phyloP scores from a whole-genome alignment of 1,140 invertebrate genomes.

The Atta texana region DNA sequence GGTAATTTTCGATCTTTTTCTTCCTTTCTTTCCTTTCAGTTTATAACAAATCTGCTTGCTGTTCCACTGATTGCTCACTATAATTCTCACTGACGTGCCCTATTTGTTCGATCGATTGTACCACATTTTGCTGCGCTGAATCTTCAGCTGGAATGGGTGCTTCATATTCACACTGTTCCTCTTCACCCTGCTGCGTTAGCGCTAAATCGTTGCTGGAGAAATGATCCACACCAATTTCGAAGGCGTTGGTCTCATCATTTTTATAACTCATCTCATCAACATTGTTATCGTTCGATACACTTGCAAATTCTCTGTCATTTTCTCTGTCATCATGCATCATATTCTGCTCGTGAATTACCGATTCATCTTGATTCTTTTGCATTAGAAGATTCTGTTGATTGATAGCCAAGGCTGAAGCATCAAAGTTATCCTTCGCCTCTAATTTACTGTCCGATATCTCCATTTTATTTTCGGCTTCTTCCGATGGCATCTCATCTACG shows the following conservation, averaged over 20 bases:
- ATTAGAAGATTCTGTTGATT: slow-evolving; percentile 17
- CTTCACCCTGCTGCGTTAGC: slow-evolving; percentile 46
- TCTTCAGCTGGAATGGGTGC: slow-evolving; percentile 62
- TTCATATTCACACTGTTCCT: slow-evolving; percentile 53
- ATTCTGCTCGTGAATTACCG: slow-evolving; percentile 28
- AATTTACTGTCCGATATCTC: background rate
- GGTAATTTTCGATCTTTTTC: slow-evolving; percentile 65
- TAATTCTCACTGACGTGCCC: slow-evolving; percentile 55
- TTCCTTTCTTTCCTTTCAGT: background rate
- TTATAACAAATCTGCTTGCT: slow-evolving; percentile 66
- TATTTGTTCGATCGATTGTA: slow-evolving; percentile 54
- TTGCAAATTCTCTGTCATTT: slow-evolving; percentile 38
- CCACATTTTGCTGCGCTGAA: slow-evolving; percentile 52
- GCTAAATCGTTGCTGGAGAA: slow-evolving; percentile 31
- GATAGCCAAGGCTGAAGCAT: background rate
- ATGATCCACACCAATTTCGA: slow-evolving; percentile 38
- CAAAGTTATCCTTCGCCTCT: slow-evolving; percentile 18
- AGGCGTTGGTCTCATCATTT: slow-evolving; percentile 28
- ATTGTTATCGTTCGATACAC: slow-evolving; percentile 14
- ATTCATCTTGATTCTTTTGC: slow-evolving; percentile 28
- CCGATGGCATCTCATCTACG: slow-evolving; percentile 50
- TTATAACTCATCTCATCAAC: background rate
- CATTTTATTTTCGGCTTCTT: slow-evolving; percentile 38
- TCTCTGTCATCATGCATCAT: slow-evolving; percentile 19
- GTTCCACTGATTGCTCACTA: slow-evolving; percentile 55